These are phyloP conservation scores for Phortica magna DNA, from an alignment of 2,888 invertebrate species.

Conservation along the genomic window DNA sequence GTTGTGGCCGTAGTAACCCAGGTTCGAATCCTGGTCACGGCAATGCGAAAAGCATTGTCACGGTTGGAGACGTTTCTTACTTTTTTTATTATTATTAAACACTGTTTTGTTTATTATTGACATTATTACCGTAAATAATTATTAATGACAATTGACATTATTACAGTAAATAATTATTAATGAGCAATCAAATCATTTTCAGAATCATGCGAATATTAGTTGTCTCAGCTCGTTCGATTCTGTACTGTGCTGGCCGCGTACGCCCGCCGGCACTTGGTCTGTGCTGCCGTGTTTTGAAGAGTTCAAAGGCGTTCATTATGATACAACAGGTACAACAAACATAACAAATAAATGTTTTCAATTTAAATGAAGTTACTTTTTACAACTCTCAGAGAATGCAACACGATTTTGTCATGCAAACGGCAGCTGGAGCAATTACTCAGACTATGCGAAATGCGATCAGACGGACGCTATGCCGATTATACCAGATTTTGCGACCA, in stretches of 20 bases:
- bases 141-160: too few species aligned
- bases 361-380: not conserved
- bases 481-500: conserved; percentile 79
- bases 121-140: not conserved
- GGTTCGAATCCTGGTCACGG: conserved; percentile 73
- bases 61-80: conserved; percentile 43
- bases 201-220: conserved; percentile 40
- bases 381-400: not conserved
- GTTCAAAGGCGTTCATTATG: conserved; percentile 87
- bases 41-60: conserved; percentile 63
- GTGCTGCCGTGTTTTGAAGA: conserved; percentile 88
- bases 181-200: not conserved
- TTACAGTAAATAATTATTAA: not conserved
- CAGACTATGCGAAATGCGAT: conserved; percentile 86
- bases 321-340: conserved; percentile 85
- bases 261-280: conserved; percentile 84
- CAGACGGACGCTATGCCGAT: conserved; percentile 80
- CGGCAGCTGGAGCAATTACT: conserved; percentile 89
- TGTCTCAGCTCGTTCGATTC: conserved; percentile 87
- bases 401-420: conserved; percentile 86
- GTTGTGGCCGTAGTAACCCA: conserved; percentile 74
- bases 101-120: not conserved
- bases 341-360: not conserved
- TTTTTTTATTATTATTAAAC: conserved; percentile 36
- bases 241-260: conserved; percentile 91